Percentiles rank a stretch among this genome's conserved stretches.
These are phyloP conservation scores for Andrena trimmerana DNA, from an alignment of 2,888 invertebrate genomes.

Conservation along the genomic window DNA sequence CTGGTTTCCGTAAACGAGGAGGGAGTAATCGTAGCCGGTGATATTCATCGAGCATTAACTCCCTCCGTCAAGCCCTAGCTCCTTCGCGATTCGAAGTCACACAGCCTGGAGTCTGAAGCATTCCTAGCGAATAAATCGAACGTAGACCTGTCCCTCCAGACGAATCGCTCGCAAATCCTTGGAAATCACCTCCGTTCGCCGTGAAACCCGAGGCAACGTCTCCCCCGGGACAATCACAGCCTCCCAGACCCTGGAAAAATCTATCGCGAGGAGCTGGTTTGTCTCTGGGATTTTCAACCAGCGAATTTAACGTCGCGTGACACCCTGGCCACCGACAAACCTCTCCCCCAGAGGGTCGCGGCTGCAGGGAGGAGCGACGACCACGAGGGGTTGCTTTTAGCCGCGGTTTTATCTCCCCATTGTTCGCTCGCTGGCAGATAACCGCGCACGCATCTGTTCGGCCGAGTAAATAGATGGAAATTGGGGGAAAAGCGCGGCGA, in stretches of 20 bases:
- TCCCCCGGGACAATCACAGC: not conserved
- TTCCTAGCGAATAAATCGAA: not conserved
- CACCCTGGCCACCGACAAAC: constrained; percentile 8
- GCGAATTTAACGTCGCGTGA: constrained; percentile 15
- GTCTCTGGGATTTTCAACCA: constrained; percentile 6
- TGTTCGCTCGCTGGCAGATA: constrained; percentile 26
- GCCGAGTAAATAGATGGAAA: constrained; percentile 14
- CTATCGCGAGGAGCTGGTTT: constrained; percentile 1
- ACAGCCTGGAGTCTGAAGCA: not conserved
- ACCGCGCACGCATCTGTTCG: constrained; percentile 14
- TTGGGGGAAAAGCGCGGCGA: not conserved
- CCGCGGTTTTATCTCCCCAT: constrained; percentile 38
- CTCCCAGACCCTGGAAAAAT: not conserved
- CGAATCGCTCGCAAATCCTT: not conserved
- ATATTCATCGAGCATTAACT: too few species aligned
- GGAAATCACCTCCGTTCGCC: not conserved
- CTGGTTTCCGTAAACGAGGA: too few species aligned
- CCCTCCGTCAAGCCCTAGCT: too few species aligned
- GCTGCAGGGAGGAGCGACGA: not conserved
- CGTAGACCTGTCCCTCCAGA: not conserved
- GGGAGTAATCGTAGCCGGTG: too few species aligned
- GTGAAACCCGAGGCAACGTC: not conserved
- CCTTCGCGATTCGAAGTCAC: not conserved
- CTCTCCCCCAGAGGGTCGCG: not conserved
- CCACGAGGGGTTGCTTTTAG: constrained; percentile 27